Base-by-base conservation (phyloP, 2,797 vertebrate species). In the Enteromius fasciolatus region DNA sequence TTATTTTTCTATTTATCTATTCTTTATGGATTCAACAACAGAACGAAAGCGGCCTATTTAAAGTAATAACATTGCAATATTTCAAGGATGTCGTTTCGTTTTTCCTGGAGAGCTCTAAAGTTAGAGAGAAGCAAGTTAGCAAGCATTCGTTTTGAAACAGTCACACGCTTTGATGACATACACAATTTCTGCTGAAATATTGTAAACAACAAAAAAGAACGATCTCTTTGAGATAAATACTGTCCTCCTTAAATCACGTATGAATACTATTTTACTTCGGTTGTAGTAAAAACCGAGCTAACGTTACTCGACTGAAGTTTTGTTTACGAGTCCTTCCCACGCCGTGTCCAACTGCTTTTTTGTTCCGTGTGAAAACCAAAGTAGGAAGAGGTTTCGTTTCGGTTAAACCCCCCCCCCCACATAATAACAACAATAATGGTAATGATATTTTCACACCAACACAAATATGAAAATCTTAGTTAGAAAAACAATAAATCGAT, bases 291-390 rank as follows among this genome's bases (percentile, higher is more conserved):
- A 10, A 61, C 23, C 41, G 7, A 76, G 50, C 9, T 67, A 17
- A 39, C 10, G 36, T 41, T 4, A 20, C 82, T 72, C 67, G 57
- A n/a, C 77, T 66, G 15, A 81, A 83, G 77, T 83, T 80, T 80
- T 75, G 81, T 83, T 83, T 80, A 81, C 67, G 2, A 28, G 20
- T 68, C 61, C 48, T 76, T 69, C 39, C n/a, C 57, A 76, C 54
- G 18, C 46, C 33, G 17, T 20, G 63, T 20, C 18, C 74, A 9
- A 39, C 67, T 8, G 59, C 23, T 31, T 69, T 80, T 46, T 48
- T 8, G 1, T 15, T 84, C 81, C 87, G 83, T 28, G 69, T 57
- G 66, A 31, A 78, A 84, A 84, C 82, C 17, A 76, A 17, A 36
- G 1, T 0, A 0, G 7, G 0, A 52, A 44, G 14, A 63, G 28